These are phyloP conservation scores for Oryzias celebensis DNA, from an alignment of 2,113 vertebrate species.

Conservation along the genomic window DNA sequence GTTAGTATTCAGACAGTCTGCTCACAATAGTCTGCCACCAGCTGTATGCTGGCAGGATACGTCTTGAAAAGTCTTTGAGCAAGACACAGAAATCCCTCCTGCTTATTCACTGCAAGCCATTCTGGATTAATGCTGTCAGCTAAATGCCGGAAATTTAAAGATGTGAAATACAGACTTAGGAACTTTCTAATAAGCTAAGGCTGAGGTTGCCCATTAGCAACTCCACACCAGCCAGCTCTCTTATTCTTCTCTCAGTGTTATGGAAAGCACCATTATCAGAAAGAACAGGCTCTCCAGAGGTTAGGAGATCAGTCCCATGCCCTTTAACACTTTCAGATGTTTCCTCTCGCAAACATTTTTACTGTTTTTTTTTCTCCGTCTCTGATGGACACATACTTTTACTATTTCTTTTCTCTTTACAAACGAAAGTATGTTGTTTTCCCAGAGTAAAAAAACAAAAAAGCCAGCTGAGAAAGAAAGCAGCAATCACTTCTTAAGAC, in stretches of 20 bases:
- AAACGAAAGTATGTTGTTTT: slow-evolving; percentile 27
- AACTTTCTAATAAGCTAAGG: slow-evolving; percentile 18
- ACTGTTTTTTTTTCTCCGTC: not conserved
- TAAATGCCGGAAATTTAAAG: slow-evolving; percentile 23
- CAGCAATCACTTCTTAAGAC: not conserved
- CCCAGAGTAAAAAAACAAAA: slow-evolving; percentile 12
- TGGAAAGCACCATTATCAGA: too few species aligned
- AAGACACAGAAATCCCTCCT: slow-evolving; percentile 42
- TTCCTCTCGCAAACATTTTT: slow-evolving; percentile 12
- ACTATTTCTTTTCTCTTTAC: slow-evolving; percentile 7
- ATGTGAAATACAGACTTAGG: slow-evolving; percentile 26
- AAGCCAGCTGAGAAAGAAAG: not conserved
- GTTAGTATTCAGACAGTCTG: slow-evolving; percentile 21
- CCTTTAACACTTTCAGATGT: slow-evolving; percentile 11
- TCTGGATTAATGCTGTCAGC: slow-evolving; percentile 47
- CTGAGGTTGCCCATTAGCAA: slow-evolving; percentile 10
- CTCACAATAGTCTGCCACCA: slow-evolving; percentile 34
- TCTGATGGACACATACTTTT: slow-evolving; percentile 3
- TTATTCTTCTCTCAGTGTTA: not conserved
- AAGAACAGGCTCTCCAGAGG: too few species aligned
- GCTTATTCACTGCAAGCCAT: slow-evolving; percentile 38
- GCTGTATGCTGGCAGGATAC: slow-evolving; percentile 11
- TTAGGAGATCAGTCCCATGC: too few species aligned
- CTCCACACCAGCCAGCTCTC: slow-evolving; percentile 2
- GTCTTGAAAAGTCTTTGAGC: slow-evolving; percentile 47